These are phyloP conservation scores for Cervus canadensis DNA, from an alignment of 2,113 vertebrate species.

Conservation along the genomic window DNA sequence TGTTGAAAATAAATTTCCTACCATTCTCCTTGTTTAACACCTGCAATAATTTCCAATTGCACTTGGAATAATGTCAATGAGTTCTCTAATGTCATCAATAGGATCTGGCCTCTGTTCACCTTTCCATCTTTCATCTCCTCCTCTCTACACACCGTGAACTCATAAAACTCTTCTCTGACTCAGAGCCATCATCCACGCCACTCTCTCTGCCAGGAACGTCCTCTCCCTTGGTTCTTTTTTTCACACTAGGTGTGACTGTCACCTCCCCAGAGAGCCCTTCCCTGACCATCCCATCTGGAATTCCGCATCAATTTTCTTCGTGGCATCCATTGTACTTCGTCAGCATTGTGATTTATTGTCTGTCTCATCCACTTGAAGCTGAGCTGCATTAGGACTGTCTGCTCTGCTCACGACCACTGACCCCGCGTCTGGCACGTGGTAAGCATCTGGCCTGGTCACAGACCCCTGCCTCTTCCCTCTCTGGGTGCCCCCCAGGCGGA, in stretches of 20 bases:
- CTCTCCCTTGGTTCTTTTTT: neutral
- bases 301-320: neutral
- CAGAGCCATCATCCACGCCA: neutral
- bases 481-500: neutral
- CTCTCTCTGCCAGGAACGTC: neutral
- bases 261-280: neutral
- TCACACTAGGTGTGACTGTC: neutral
- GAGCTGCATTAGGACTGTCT: neutral
- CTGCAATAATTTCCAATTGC: neutral
- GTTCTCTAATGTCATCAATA: neutral
- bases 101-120: neutral
- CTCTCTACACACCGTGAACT: neutral
- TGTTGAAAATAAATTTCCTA: neutral
- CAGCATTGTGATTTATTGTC: rapidly evolving
- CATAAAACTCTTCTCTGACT: neutral
- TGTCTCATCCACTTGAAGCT: neutral
- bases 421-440: rapidly evolving
- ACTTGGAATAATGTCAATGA: neutral
- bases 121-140: neutral
- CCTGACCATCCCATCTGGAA: neutral
- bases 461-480: neutral
- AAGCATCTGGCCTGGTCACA: neutral
- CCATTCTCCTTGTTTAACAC: neutral
- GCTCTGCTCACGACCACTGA: neutral
- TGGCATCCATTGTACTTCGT: neutral